Evolutionary conservation across 2,113 vertebrate species (phyloP).

Genomic region (Tychaedon coryphoeus): DNA sequence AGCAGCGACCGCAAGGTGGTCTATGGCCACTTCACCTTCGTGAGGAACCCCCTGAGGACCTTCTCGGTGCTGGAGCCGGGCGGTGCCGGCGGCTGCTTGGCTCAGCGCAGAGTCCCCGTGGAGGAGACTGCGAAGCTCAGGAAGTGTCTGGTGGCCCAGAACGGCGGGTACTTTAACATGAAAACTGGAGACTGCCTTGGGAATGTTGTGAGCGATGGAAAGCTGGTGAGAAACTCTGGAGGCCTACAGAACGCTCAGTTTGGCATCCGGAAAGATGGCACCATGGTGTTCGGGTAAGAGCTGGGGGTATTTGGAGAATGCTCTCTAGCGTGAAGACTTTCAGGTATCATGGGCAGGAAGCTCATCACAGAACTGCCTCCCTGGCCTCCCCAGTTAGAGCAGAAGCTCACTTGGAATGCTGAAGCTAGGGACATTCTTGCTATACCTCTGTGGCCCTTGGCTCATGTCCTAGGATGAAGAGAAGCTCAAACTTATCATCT

Average conservation of each 20-base stretch:
- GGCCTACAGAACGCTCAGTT: slow-evolving; percentile 94
- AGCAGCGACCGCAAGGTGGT: slow-evolving; percentile 21
- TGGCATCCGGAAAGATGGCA: slow-evolving; percentile 90
- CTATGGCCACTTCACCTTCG: slow-evolving; percentile 84
- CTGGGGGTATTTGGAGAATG: background rate
- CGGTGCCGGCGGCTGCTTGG: slow-evolving; percentile 76
- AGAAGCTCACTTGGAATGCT: background rate
- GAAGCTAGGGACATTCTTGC: background rate
- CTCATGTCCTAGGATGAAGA: background rate
- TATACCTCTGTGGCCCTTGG: background rate
- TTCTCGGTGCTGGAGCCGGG: slow-evolving; percentile 90
- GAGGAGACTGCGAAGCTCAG: slow-evolving; percentile 71
- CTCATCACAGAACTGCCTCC: background rate
- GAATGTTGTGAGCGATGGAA: slow-evolving; percentile 85
- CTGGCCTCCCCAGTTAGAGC: background rate
- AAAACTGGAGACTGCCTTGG: slow-evolving; percentile 74
- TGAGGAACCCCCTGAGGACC: slow-evolving; percentile 77
- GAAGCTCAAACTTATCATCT: background rate
- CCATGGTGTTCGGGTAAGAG: slow-evolving; percentile 91
- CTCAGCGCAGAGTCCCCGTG: slow-evolving; percentile 65
- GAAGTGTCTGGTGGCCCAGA: slow-evolving; percentile 85
- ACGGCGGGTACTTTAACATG: slow-evolving; percentile 87
- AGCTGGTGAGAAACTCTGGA: slow-evolving; percentile 73
- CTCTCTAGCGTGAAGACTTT: background rate
- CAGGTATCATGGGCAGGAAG: background rate